Base-by-base conservation (phyloP, 2,888 invertebrate species). In the Lacanobia oleracea region DNA sequence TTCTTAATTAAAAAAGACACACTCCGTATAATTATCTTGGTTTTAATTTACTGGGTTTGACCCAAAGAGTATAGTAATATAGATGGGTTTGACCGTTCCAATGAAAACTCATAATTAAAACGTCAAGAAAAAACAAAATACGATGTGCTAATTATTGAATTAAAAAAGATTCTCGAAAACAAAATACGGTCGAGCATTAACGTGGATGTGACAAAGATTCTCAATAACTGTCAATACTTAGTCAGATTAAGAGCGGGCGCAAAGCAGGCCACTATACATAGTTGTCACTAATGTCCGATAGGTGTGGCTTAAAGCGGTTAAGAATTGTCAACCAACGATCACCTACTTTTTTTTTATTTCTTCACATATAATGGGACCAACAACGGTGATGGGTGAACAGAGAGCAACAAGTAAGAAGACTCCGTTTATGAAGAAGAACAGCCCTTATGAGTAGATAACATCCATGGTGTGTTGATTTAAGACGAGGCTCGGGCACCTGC, bases 191-290 rank as follows among this genome's bases (percentile, higher is more conserved):
- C 16, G 60, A 23, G 0, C 7, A 16, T 12, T 6, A 33, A 14
- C 7, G 12, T 18, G 40, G 12, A 43, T n/a, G 9, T 45, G 53
- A 45, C 67, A 75, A 74, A 73, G 37, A 56, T 50, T 72, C 37
- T 67, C 48, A 60, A 68, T 73, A 75, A 76, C 70, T 76, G 75
- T 71, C 82, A 67, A 73, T 77, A 70, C 5, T 56, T 40, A 43
- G 40, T 50, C n/a, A 61, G 59, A 79, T 72, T 79, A 71, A 50
- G 27, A 1, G 18, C 21, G 6, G 18, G 21, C 27, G 10, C 27
- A 70, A 40, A 69, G n/a, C 18, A 7, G 14, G 48, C 16, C 23
- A 67, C 48, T 18, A 10, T 21, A 57, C 9, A 12, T 12, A 40
- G 40, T 40, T 40, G 40, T 12, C 12, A 40, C 12, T 40, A 1